Conservation (phyloP, 2,888 invertebrate species). For the Chaetoderma sp. region DNA sequence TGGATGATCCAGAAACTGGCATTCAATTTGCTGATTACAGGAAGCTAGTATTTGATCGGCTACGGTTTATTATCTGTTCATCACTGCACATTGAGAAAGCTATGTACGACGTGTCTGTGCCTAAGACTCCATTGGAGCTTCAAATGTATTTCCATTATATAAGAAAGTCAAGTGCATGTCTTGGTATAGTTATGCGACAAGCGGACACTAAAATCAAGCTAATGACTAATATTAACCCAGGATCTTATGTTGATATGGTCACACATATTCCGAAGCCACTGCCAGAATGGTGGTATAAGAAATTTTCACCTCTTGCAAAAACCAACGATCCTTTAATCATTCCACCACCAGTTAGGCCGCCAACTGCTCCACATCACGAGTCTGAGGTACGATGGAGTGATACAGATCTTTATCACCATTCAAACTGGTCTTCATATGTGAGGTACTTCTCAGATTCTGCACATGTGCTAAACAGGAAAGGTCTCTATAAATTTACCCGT, state of each 20-base stretch:
- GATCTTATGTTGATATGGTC: conserved; percentile 50
- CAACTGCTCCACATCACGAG: conserved; percentile 20
- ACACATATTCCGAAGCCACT: conserved; percentile 52
- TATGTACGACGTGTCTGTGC: conserved; percentile 16
- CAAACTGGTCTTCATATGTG: conserved; percentile 36
- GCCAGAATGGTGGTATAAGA: conserved; percentile 60
- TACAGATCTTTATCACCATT: conserved; percentile 35
- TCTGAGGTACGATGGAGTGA: conserved; percentile 37
- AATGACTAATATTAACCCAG: conserved; percentile 46
- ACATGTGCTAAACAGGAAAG: conserved; percentile 28
- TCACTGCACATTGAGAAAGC: conserved; percentile 11
- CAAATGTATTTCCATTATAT: conserved; percentile 33
- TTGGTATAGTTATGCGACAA: background rate
- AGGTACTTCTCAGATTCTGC: conserved; percentile 38
- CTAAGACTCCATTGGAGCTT: conserved; percentile 14
- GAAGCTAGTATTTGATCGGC: conserved; percentile 25
- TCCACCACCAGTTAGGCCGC: conserved; percentile 39
- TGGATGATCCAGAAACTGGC: too few species aligned
- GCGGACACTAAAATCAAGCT: conserved; percentile 10
- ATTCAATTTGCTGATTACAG: conserved; percentile 40
- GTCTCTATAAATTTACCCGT: conserved; percentile 33
- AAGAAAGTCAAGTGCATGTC: conserved; percentile 31
- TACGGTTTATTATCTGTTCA: conserved; percentile 37
- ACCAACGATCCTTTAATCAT: conserved; percentile 41
- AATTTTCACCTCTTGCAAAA: conserved; percentile 42